Percentiles rank a stretch among this genome's conserved stretches.
Conservation (phyloP, 1,140 invertebrate species). For the Drosophila mayri region DNA sequence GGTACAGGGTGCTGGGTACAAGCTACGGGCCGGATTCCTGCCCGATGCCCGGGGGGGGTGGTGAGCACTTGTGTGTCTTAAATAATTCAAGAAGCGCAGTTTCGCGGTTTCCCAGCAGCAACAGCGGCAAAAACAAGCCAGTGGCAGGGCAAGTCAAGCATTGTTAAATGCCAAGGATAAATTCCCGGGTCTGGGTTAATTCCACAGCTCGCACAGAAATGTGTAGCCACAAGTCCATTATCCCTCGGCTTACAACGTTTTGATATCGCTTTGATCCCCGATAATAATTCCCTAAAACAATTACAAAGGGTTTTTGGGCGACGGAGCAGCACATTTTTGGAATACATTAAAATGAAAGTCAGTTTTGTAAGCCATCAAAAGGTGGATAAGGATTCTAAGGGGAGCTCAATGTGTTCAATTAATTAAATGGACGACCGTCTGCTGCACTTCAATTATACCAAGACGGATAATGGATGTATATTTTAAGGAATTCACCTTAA, state of each 20-base stretch:
- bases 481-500: neutral
- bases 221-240: constrained; percentile 44
- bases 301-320: constrained; percentile 4
- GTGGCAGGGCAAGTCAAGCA: constrained; percentile 39
- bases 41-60: neutral
- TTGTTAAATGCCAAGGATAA: constrained; percentile 80
- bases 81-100: constrained; percentile 79
- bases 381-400: neutral
- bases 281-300: constrained; percentile 42
- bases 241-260: constrained; percentile 38
- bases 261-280: constrained; percentile 41
- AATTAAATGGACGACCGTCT: constrained; percentile 13
- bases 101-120: constrained; percentile 48
- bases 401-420: neutral
- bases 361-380: constrained; percentile 1
- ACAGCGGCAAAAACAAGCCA: constrained; percentile 24
- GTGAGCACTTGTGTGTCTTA: constrained; percentile 73
- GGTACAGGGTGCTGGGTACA: neutral
- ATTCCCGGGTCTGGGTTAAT: constrained; percentile 43
- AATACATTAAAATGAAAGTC: constrained; percentile 9
- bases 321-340: neutral
- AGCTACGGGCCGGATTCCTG: neutral
- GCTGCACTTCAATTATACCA: neutral
- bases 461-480: neutral
- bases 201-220: constrained; percentile 21